Base-by-base conservation (phyloP, 2,113 vertebrate genomes). In the Okapia johnstoni region DNA sequence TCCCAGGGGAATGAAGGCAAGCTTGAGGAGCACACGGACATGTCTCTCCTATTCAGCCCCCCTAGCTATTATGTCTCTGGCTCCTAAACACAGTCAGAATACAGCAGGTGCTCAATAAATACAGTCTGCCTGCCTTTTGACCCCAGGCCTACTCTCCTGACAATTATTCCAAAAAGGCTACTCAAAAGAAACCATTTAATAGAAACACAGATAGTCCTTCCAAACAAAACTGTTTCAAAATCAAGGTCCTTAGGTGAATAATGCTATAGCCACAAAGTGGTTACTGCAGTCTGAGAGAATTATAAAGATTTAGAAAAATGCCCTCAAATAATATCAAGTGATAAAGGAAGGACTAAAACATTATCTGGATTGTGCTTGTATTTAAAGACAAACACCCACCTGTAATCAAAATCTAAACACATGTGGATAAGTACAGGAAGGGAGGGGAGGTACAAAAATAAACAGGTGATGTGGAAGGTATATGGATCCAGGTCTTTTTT, bases 351-450 rank as follows among this genome's bases (percentile, higher is more conserved):
- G 66, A 23, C 33, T 25, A 95, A 73, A 57, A 85, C 26, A 76
- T 52, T 63, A 40, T 16, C 87, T 48, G 66, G 28, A 60, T 85
- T 55, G 55, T 26, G 6, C 80, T 58, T 63, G 40, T 85, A 76
- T 76, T 87, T 73, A 25, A 96, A 93, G 96, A 90, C 11, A 28
- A 92, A 36, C 92, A 54, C 30, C 30, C 25, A 26, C 87, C 80
- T 83, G 6, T 63, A 93, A 93, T 92, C 80, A 92, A 96, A 96
- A 92, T 54, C 92, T 90, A 90, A 98, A 85, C n/a, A 93, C 77
- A 93, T 11, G 12, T 1, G 2, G 63, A 10, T 60, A 93, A 85
- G 52, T 52, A 66, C 90, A 95, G 92, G 92, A 95, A 98, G 84
- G 94, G 79, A 88, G 80, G 84, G 60, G 70, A 14, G 36, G 30